Evolutionary conservation across 1,140 invertebrate species (phyloP).

Genomic region (Rhysida immarginata): DNA sequence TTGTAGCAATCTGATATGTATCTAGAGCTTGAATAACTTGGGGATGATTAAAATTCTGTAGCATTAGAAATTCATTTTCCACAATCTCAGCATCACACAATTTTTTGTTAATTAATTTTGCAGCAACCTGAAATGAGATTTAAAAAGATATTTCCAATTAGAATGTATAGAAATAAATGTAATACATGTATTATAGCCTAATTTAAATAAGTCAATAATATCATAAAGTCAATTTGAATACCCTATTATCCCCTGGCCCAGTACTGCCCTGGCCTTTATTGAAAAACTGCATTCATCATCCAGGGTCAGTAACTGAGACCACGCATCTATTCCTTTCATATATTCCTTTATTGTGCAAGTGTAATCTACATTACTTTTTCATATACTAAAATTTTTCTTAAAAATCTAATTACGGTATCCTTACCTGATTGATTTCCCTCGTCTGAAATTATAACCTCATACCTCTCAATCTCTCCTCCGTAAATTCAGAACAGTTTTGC

Average conservation of each 20-base stretch:
- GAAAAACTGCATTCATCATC: not conserved
- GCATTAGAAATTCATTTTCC: conserved; percentile 26
- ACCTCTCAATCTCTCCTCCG: too few species aligned
- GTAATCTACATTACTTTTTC: too few species aligned
- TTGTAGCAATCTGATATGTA: conserved; percentile 22
- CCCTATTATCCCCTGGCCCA: not conserved
- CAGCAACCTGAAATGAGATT: conserved; percentile 16
- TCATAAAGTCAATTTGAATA: not conserved
- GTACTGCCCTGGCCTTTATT: not conserved
- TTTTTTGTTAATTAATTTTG: conserved; percentile 23
- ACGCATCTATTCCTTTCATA: too few species aligned
- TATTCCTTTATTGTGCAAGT: too few species aligned
- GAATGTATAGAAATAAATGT: not conserved
- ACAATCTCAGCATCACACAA: conserved; percentile 18
- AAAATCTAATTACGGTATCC: too few species aligned
- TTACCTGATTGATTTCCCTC: too few species aligned
- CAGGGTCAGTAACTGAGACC: not conserved
- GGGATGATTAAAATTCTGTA: conserved; percentile 24
- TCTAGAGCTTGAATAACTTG: conserved; percentile 23
- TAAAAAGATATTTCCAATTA: not conserved
- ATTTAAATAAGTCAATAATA: not conserved
- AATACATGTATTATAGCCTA: not conserved
- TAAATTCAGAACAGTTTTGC: too few species aligned
- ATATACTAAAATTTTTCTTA: too few species aligned
- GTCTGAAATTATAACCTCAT: too few species aligned